Base-by-base conservation (phyloP, 2,113 vertebrate genomes). In the Tricholaema leucomelas region DNA sequence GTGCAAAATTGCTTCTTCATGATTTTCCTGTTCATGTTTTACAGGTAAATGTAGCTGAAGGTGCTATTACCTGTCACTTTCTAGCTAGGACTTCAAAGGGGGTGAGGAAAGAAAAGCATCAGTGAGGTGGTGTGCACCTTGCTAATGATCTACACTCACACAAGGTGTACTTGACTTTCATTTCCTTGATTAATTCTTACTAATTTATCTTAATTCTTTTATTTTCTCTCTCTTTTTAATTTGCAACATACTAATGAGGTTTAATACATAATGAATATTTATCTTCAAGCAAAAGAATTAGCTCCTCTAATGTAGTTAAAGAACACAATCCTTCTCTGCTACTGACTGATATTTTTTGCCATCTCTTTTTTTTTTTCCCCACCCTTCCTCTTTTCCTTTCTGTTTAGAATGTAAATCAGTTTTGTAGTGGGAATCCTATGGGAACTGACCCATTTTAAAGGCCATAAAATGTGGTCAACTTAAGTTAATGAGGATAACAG, bases 401-500 rank as follows among this genome's bases (percentile, higher is more conserved):
- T 54, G n/a, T 87, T 46, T 54, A 24, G 87, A 80, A 75, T 91
- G 54, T 91, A 91, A 93, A 94, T 91, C 92, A 93, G 65, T 69
- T 91, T 91, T 75, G 69, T 77, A 87, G 90, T 4, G 4, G 52
- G 67, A 81, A 46, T 87, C 96, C 85, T 60, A 40, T 77, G 89
- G 91, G 94, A 95, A 58, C 48, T 85, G 87, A 85, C 87, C 81
- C 67, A 67, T 89, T 96, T 95, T 78, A 89, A 89, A 91, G 91
- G 81, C 89, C 69, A 61, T 95, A 93, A 95, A 95, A 93, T 83
- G 87, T 94, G 92, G 92, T 90, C 89, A 93, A 0, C 84, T 85
- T 82, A 82, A 89, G 85, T 85, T 96, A 94, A 91, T 82, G 92
- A 93, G 92, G 75, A 85, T 93, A 92, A 93, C 91, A 90, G 88